These are phyloP conservation scores for Typhlomys cinereus DNA, from an alignment of 2,113 vertebrate genomes.

Conservation along the genomic window DNA sequence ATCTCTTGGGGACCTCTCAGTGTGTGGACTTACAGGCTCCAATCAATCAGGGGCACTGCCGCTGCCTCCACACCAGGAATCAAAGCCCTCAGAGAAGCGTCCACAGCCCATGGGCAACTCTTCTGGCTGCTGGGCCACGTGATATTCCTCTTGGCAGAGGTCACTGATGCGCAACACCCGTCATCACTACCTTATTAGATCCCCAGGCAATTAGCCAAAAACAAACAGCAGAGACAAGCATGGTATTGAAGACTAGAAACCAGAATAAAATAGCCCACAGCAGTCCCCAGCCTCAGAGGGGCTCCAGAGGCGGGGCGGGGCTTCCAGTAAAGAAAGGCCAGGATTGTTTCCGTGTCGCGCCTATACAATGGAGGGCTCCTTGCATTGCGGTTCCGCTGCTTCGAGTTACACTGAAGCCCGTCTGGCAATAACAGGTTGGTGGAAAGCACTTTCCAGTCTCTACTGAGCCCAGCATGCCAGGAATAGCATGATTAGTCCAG, in stretches of 20 bases:
- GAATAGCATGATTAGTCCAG: slow-evolving; percentile 90
- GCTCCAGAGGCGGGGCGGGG: slow-evolving; percentile 92
- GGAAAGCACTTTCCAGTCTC: slow-evolving; percentile 93
- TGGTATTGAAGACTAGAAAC: slow-evolving; percentile 92
- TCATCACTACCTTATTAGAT: slow-evolving; percentile 99
- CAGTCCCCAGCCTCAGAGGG: slow-evolving; percentile 90
- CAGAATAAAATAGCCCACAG: slow-evolving; percentile 93
- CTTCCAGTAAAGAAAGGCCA: slow-evolving; percentile 92
- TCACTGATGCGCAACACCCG: slow-evolving; percentile 91
- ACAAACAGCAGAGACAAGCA: slow-evolving; percentile 97
- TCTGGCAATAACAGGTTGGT: slow-evolving; percentile 84
- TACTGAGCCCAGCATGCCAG: slow-evolving; percentile 87
- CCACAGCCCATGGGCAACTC: slow-evolving; percentile 83
- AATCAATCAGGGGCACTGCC: slow-evolving; percentile 51
- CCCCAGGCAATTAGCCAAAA: slow-evolving; percentile 98
- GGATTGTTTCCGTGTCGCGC: slow-evolving; percentile 92
- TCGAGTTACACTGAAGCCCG: slow-evolving; percentile 92
- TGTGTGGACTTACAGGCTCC: slow-evolving; percentile 31
- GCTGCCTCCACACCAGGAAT: slow-evolving; percentile 86
- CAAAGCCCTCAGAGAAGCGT: slow-evolving; percentile 83
- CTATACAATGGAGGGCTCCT: slow-evolving; percentile 90
- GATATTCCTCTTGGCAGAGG: slow-evolving; percentile 95
- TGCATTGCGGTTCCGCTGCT: slow-evolving; percentile 91
- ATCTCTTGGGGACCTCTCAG: slow-evolving; percentile 39
- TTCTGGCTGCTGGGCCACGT: slow-evolving; percentile 85